Evolutionary conservation across 2,888 invertebrate genomes (phyloP).

Genomic region (Ormyrus labotus): DNA sequence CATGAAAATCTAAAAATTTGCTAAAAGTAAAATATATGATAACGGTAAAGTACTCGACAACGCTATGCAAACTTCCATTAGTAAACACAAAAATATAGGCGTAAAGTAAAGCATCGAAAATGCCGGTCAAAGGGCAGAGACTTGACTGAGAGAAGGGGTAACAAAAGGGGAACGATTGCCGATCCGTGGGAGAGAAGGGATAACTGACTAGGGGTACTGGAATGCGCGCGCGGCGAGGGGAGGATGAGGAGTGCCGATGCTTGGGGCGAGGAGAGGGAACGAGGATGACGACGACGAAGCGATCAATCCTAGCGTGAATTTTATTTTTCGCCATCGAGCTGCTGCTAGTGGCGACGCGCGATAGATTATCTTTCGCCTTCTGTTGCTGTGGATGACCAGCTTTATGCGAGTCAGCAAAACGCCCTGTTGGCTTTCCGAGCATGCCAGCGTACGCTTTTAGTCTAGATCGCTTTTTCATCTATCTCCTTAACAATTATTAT

Average conservation of each 20-base stretch:
- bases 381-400: slow-evolving; percentile 26
- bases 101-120: too few relatives aligned
- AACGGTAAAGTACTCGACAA: too few relatives aligned
- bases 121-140: too few relatives aligned
- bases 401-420: not conserved
- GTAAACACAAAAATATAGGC: too few relatives aligned
- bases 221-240: slow-evolving; percentile 3
- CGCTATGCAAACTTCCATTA: too few relatives aligned
- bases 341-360: not conserved
- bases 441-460: too few relatives aligned
- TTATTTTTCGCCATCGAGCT: slow-evolving; percentile 19
- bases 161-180: not conserved
- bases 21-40: too few relatives aligned
- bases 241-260: not conserved
- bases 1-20: too few relatives aligned
- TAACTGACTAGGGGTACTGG: not conserved
- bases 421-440: not conserved
- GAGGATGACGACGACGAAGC: not conserved
- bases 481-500: too few relatives aligned
- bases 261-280: not conserved
- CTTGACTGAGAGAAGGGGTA: too few relatives aligned
- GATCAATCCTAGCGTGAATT: slow-evolving; percentile 42
- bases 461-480: too few relatives aligned
- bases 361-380: slow-evolving; percentile 26
- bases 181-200: not conserved